Evolutionary conservation across 2,113 vertebrate genomes (phyloP), one percentile per base, ranked within the genome.

Genomic region (Manacus vitellinus): DNA sequence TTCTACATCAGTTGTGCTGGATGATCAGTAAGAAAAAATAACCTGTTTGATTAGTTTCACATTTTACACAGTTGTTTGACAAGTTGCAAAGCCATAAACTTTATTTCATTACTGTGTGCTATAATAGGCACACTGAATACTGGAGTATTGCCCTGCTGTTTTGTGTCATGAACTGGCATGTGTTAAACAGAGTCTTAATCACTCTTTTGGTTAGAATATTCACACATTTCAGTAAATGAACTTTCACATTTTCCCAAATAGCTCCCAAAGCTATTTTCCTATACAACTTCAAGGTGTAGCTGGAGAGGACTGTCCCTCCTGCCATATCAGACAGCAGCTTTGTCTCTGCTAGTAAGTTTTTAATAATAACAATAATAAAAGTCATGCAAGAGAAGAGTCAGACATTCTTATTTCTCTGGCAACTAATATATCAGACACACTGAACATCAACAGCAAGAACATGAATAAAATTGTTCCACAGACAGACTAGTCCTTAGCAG

Each of bases 21-120:
- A 46, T 79, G 39, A 87, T 47, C 39, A 92, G 56, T 43, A 85
- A 55, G 58, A 51, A 76, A 90, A 75, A 63, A 39, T 8, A 73
- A 63, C 24, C 43, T 22, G 9, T 62, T 61, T 46, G 17, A 78
- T 75, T 52, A 83, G 71, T 90, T 97, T 96, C 95, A 97, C 65
- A 72, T 86, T 68, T 93, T 28, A 63, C 35, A 56, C 70, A 85
- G 75, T 74, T 95, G 70, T 94, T 91, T 92, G 95, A 96, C 73
- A 83, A 94, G 55, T 12, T 89, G 83, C 78, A 90, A 95, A 91
- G 88, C 47, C 88, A 84, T 7, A 90, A 91, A 91, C 33, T 83
- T 92, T 41, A 88, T 94, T 96, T 97, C 83, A 94, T 49, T 46
- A 23, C 1, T 39, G 9, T 39, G 37, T 39, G 14, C 63, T 65